A percentile compares a stretch with the other conserved stretches of the same genome.
These are phyloP conservation scores for Cosmia trapezina DNA, from an alignment of 2,888 invertebrate genomes.

Conservation along the genomic window DNA sequence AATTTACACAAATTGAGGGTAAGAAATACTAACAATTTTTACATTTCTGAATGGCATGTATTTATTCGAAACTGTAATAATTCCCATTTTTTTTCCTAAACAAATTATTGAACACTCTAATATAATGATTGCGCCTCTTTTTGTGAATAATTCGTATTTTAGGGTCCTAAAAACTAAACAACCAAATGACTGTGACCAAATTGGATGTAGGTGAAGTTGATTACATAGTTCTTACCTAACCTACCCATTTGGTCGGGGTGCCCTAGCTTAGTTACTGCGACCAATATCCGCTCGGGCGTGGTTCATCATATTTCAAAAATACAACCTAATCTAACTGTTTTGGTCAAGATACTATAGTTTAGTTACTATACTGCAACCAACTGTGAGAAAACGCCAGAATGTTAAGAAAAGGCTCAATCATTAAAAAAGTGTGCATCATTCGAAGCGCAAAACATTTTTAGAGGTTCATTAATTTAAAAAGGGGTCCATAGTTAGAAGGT, in stretches of 20 bases:
- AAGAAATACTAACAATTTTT: background rate
- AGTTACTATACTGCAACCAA: background rate
- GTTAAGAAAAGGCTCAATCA: background rate
- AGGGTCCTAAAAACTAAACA: background rate
- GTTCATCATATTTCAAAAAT: background rate
- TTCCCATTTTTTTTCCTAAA: background rate
- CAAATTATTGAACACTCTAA: background rate
- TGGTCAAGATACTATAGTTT: background rate
- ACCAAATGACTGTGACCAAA: background rate
- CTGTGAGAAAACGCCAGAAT: too few relatives aligned
- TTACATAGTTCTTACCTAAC: background rate
- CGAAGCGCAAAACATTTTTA: background rate
- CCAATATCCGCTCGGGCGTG: background rate
- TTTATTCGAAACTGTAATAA: background rate
- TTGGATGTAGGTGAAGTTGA: background rate
- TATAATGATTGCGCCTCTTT: background rate
- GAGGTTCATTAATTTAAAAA: background rate
- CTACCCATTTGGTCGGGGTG: background rate
- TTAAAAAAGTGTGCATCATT: background rate
- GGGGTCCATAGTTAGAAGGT: background rate
- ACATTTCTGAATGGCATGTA: background rate
- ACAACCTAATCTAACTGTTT: background rate
- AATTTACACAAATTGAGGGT: conserved; percentile 17
- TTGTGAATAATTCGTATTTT: background rate
- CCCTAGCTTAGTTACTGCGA: background rate